Evolutionary conservation across 2,113 vertebrate species (phyloP), one percentile per base, ranked within the genome.

Genomic region (Phaethornis superciliosus): DNA sequence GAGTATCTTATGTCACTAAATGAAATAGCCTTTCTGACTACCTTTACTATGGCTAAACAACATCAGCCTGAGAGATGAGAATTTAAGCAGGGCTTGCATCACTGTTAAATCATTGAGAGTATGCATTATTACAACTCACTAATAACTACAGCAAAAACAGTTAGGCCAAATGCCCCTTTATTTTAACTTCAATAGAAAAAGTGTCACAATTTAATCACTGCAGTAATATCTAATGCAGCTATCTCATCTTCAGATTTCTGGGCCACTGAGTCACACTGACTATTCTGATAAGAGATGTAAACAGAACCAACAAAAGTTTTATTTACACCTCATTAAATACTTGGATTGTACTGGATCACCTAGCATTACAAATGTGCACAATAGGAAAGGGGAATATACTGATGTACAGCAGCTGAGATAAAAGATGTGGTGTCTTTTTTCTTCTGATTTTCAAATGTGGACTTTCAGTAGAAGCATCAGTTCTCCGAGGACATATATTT

Each of bases 151-250:
- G 35, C 28, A 68, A 83, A 68, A 81, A 44, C 4, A 62, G 82
- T 37, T 17, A 19, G 63, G 27, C 20, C 77, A 46, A 79, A 32
- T 7, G 40, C 5, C 79, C 19, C 65, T 56, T 85, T 44, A 56
- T 81, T 95, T 95, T 85, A 91, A 81, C 59, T 67, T 80, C 88
- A 94, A 37, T 71, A 12, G 63, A 86, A 93, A 65, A 85, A 65
- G 4, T 37, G 18, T n/a, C 58, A 68, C 59, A 33, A 84, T 95
- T 55, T 90, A 55, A 15, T 30, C 46, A 70, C 8, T 56, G 59
- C 17, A 77, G 5, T 55, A 71, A 81, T 47, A 77, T 65, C 52
- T 18, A 89, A 76, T 16, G 60, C 19, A 92, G 62, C 23, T 90
- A 63, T 40, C 75, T 71, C 33, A 10, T 52, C 70, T 64, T 82